Percentiles rank a stretch among this genome's conserved stretches.
phyloP scores from a whole-genome alignment of 2,888 invertebrate genomes.

The Volucella zonaria region DNA sequence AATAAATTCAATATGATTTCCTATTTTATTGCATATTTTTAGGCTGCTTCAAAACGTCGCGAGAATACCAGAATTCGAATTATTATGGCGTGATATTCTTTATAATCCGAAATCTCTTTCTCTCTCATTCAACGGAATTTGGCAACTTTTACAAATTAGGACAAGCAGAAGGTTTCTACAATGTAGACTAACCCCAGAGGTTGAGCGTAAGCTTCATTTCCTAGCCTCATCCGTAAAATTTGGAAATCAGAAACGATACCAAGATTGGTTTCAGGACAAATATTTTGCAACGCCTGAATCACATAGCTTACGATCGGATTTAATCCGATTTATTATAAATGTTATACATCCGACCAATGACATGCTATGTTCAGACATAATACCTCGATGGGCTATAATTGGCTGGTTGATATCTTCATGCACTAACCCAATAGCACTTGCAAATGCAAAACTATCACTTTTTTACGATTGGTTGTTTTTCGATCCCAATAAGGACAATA shows the following conservation, averaged over 20 bases:
- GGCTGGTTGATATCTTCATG: slow-evolving; percentile 88
- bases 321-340: slow-evolving; percentile 88
- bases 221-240: slow-evolving; percentile 85
- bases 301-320: slow-evolving; percentile 87
- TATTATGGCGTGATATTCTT: slow-evolving; percentile 87
- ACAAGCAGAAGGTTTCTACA: slow-evolving; percentile 86
- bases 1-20: not conserved
- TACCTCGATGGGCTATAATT: slow-evolving; percentile 88
- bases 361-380: slow-evolving; percentile 87
- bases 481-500: slow-evolving; percentile 86
- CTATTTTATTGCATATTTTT: slow-evolving; percentile 19
- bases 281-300: slow-evolving; percentile 87
- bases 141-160: slow-evolving; percentile 85
- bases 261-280: slow-evolving; percentile 88
- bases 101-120: slow-evolving; percentile 85
- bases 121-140: slow-evolving; percentile 86
- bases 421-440: slow-evolving; percentile 86
- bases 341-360: slow-evolving; percentile 88
- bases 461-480: slow-evolving; percentile 90
- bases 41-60: slow-evolving; percentile 87
- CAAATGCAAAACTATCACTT: slow-evolving; percentile 87
- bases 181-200: slow-evolving; percentile 86
- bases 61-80: slow-evolving; percentile 87
- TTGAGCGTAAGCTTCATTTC: slow-evolving; percentile 87
- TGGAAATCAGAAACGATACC: slow-evolving; percentile 87